Conservation (phyloP, 2,888 invertebrate species). For the Tigriopus californicus region DNA sequence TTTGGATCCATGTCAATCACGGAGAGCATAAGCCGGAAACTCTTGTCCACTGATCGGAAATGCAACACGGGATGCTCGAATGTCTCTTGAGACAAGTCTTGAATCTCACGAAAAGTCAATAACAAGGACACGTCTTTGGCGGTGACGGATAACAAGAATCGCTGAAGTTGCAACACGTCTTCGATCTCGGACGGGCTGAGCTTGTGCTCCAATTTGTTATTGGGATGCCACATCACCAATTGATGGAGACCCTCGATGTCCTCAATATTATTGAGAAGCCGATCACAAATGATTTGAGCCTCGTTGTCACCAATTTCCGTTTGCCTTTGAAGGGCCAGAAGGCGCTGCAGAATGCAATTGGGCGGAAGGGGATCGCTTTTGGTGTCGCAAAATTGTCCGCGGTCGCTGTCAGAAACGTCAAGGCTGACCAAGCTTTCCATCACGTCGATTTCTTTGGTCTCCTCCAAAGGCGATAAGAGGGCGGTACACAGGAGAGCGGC, state of each 20-base stretch:
- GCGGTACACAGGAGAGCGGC: neutral
- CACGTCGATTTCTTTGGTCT: neutral
- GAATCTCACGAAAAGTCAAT: neutral
- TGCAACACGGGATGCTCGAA: neutral
- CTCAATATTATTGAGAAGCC: neutral
- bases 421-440: neutral
- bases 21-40: slow-evolving; percentile 7
- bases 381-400: neutral
- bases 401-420: neutral
- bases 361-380: neutral
- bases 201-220: neutral
- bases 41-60: neutral
- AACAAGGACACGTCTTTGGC: slow-evolving; percentile 7
- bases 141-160: slow-evolving; percentile 4
- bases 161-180: neutral
- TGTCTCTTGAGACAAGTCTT: neutral
- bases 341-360: neutral
- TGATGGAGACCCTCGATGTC: neutral
- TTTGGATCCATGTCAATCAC: slow-evolving; percentile 12
- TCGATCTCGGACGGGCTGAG: neutral
- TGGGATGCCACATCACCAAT: neutral
- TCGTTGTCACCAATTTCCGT: neutral
- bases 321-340: neutral
- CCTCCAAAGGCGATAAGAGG: neutral
- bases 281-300: neutral